Base-by-base conservation (phyloP, 2,797 vertebrate species). In the Myoxocephalus aenaeus region DNA sequence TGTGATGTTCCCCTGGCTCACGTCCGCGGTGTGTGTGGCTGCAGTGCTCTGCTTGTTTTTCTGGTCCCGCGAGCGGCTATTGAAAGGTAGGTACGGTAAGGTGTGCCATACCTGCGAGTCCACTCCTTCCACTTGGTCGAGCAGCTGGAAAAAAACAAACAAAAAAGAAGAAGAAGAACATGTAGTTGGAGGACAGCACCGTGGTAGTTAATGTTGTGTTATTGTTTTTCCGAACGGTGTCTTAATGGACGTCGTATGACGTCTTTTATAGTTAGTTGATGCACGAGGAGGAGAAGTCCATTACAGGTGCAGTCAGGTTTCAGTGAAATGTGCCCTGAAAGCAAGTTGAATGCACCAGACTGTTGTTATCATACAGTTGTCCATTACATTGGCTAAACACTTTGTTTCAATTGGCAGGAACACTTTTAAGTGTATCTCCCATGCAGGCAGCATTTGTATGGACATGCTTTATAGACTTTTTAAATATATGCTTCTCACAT, bases 51-150 rank as follows among this genome's bases (percentile, higher is more conserved):
- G 86, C 90, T 92, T 86, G 94, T 95, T 94, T 90, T 91, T 93
- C 94, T 91, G 94, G 95, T 95, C 92, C 58, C 79, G 79, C 93
- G 73, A 86, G 92, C 85, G 86, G 51, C 79, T 88, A 36, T 56
- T 70, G n/a, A 65, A 70, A 72, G 88, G 86, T 89, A 87, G 90
- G 89, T 71, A 88, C 72, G 87, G 86, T 89, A 87, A 91, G 90
- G 89, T 73, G 89, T 91, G 93, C 65, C 89, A 58, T 15, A 53
- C n/a, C 54, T 15, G 17, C 2, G 20, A 65, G n/a, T 29, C 2
- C 22, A 7, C 50, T 57, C 17, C 17, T 36, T 20, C 12, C 15
- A 8, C 29, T 17, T 36, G 4, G 29, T 66, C 32, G 7, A 8
- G 58, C 58, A 7, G 58, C 18, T 20, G 54, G 70, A 50, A 3